Conservation (phyloP, 2,888 invertebrate species). For the Neocrepidodera transversa region DNA sequence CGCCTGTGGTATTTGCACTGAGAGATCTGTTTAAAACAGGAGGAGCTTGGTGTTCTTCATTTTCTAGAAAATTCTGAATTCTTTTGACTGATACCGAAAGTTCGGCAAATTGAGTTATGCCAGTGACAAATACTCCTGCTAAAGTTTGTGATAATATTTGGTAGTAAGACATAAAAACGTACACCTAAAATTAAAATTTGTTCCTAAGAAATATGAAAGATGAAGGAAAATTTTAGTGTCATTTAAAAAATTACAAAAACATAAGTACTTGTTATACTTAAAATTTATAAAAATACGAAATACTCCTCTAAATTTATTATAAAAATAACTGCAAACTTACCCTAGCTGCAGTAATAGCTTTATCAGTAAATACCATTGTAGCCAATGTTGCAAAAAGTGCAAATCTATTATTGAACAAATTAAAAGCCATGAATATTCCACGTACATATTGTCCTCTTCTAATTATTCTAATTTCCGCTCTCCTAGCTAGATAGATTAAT, state of each 20-base stretch:
- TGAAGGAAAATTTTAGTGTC: background rate
- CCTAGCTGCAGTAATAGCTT: slow-evolving; percentile 73
- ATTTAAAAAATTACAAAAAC: no score
- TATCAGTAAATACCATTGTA: slow-evolving; percentile 63
- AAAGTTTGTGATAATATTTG: slow-evolving; percentile 64
- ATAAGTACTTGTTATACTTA: no score
- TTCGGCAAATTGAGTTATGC: slow-evolving; percentile 61
- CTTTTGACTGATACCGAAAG: slow-evolving; percentile 60
- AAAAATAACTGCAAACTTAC: slow-evolving; percentile 55
- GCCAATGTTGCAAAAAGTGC: slow-evolving; percentile 73
- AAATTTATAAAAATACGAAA: no score
- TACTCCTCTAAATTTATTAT: no score
- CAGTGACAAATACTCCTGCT: slow-evolving; percentile 65
- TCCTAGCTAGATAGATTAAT: slow-evolving; percentile 73
- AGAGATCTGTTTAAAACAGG: slow-evolving; percentile 13
- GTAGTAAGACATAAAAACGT: slow-evolving; percentile 65
- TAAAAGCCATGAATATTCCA: slow-evolving; percentile 67
- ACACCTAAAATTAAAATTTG: slow-evolving; percentile 53
- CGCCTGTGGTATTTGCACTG: background rate
- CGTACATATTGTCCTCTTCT: slow-evolving; percentile 69
- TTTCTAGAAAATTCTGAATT: slow-evolving; percentile 55
- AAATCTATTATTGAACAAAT: slow-evolving; percentile 82
- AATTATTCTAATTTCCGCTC: slow-evolving; percentile 71
- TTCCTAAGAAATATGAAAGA: background rate
- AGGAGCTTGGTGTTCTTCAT: slow-evolving; percentile 48